Percentiles rank a stretch among this genome's conserved stretches.
Conservation (phyloP, 2,888 invertebrate genomes). For the Netelia inedita region DNA sequence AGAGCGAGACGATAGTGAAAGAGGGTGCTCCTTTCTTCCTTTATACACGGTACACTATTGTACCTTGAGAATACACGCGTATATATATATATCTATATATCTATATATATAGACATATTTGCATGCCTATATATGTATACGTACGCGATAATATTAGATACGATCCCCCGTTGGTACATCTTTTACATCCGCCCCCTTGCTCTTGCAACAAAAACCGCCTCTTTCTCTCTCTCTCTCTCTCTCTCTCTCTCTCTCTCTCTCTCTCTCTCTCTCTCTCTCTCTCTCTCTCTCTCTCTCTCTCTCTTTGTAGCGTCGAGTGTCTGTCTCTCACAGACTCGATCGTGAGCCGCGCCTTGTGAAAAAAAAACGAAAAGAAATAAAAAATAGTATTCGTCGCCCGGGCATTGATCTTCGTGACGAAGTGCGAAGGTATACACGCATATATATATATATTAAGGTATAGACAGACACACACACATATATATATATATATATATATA, state of each 20-base stretch:
- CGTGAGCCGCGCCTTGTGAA: conserved; percentile 59
- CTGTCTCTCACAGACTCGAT: conserved; percentile 46
- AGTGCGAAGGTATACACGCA: conserved; percentile 26
- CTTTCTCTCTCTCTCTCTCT: conserved; percentile 35
- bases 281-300: conserved; percentile 28
- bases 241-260: conserved; percentile 37
- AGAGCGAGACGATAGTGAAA: conserved; percentile 11
- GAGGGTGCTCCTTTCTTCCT: conserved; percentile 48
- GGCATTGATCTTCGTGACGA: conserved; percentile 54
- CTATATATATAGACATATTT: conserved; percentile 14
- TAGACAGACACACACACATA: not conserved
- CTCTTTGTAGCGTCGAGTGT: conserved; percentile 47
- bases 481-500: not conserved
- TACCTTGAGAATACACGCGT: conserved; percentile 1
- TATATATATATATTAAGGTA: not conserved
- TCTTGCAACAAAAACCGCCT: conserved; percentile 65
- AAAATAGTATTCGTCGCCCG: conserved; percentile 55
- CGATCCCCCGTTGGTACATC: conserved; percentile 66
- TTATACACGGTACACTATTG: conserved; percentile 31
- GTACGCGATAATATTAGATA: conserved; percentile 76
- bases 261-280: conserved; percentile 45
- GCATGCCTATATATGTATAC: conserved; percentile 73
- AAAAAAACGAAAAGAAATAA: conserved; percentile 11
- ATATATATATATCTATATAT: not conserved
- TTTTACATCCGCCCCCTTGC: conserved; percentile 65